These are phyloP conservation scores for Shinisaurus crocodilurus DNA, from an alignment of 2,113 vertebrate genomes.

Conservation along the genomic window DNA sequence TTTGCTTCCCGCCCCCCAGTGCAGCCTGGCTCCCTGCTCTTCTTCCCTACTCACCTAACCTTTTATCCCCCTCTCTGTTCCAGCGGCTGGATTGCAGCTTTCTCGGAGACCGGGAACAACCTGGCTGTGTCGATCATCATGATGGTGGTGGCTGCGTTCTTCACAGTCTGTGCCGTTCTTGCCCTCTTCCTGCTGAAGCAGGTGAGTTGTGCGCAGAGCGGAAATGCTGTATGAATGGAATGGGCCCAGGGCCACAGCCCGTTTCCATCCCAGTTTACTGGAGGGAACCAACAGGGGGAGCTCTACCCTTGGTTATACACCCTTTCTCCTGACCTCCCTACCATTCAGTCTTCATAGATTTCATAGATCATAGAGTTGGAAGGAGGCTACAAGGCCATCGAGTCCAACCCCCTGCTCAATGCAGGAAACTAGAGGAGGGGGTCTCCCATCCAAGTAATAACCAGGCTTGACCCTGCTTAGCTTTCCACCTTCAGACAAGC, in stretches of 20 bases:
- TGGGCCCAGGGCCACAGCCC: neutral
- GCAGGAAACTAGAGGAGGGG: too few species aligned
- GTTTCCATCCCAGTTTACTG: neutral
- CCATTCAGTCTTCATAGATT: too few species aligned
- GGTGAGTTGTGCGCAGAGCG: conserved; percentile 74
- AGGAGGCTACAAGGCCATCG: too few species aligned
- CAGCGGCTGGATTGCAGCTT: conserved; percentile 93
- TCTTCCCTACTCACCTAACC: neutral
- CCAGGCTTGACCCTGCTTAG: too few species aligned
- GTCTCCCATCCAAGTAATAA: too few species aligned
- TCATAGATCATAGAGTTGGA: too few species aligned
- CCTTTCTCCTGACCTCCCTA: neutral
- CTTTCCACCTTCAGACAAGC: too few species aligned
- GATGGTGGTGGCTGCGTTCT: conserved; percentile 95
- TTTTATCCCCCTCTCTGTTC: neutral
- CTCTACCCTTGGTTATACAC: neutral
- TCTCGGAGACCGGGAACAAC: conserved; percentile 58
- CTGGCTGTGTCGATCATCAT: conserved; percentile 85
- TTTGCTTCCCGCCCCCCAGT: neutral
- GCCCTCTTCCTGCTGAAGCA: conserved; percentile 90
- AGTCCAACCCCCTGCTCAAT: too few species aligned
- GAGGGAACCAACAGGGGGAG: neutral
- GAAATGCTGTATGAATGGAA: too few species aligned
- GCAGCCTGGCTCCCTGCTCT: neutral
- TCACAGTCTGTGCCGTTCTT: conserved; percentile 86